Percentiles rank a stretch among this genome's conserved stretches.
phyloP scores from a whole-genome alignment of 2,888 invertebrate genomes.

The Cerastoderma edule region DNA sequence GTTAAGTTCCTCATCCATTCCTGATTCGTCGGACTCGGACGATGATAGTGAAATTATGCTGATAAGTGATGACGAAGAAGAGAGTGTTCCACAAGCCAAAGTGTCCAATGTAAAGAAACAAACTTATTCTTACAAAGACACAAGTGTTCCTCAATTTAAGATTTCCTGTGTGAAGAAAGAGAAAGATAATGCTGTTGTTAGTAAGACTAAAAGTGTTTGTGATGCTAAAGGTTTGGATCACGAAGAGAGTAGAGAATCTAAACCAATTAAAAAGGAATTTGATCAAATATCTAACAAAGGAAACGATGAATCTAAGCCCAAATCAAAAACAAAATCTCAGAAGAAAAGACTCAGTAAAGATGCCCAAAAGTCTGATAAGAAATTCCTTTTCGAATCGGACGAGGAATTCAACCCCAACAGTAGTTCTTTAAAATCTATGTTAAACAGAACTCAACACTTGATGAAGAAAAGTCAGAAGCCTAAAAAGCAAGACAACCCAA shows the following conservation, averaged over 20 bases:
- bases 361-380: constrained; percentile 10
- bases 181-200: not conserved
- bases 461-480: constrained; percentile 66
- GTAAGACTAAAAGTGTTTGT: constrained; percentile 1
- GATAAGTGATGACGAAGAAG: constrained; percentile 36
- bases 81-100: constrained; percentile 34
- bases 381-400: constrained; percentile 48
- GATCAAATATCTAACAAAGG: not conserved
- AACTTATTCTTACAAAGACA: constrained; percentile 30
- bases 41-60: constrained; percentile 37
- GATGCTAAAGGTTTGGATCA: constrained; percentile 4
- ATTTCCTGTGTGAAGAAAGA: constrained; percentile 6
- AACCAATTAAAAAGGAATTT: not conserved
- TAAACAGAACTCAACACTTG: constrained; percentile 68
- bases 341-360: constrained; percentile 7
- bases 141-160: not conserved
- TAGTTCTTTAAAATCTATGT: constrained; percentile 69
- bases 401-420: constrained; percentile 48
- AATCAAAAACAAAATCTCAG: not conserved
- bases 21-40: constrained; percentile 6
- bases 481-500: constrained; percentile 47
- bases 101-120: no score
- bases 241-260: not conserved
- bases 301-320: not conserved
- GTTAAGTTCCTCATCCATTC: not conserved